phyloP scores from a whole-genome alignment of 1,140 invertebrate genomes.

The Saxidomus purpurata region DNA sequence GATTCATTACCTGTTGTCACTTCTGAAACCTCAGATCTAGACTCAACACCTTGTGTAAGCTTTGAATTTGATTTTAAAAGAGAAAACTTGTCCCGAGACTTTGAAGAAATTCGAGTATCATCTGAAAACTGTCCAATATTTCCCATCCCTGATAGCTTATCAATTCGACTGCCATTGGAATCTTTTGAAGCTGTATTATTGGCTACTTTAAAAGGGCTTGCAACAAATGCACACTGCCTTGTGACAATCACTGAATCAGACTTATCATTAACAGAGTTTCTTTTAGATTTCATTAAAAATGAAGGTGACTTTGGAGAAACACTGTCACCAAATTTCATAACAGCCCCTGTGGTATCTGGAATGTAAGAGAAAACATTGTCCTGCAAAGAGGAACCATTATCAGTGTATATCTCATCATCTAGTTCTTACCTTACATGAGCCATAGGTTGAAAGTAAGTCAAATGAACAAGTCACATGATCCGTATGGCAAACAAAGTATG shows the following conservation, averaged over 20 bases:
- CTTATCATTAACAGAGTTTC: no score
- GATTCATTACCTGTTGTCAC: background rate
- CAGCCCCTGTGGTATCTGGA: background rate
- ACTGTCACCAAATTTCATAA: slow-evolving; percentile 52
- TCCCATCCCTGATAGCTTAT: background rate
- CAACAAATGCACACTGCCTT: background rate
- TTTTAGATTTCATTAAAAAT: background rate
- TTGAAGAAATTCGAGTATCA: no score
- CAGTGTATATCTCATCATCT: slow-evolving; percentile 75
- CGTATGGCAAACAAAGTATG: background rate
- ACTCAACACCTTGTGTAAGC: background rate
- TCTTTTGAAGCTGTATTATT: background rate
- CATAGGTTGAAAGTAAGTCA: slow-evolving; percentile 60
- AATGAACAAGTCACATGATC: slow-evolving; percentile 3
- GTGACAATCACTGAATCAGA: background rate
- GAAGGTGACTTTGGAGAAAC: background rate
- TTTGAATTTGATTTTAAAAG: background rate
- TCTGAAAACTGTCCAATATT: background rate
- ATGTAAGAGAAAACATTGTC: slow-evolving; percentile 27
- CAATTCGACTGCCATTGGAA: background rate
- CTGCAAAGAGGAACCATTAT: slow-evolving; percentile 38
- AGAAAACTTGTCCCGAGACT: no score
- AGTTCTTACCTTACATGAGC: slow-evolving; percentile 85
- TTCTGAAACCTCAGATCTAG: background rate
- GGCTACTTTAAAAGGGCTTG: background rate